These are phyloP conservation scores for Dasysyrphus tricinctus DNA, from an alignment of 2,888 invertebrate species.

Conservation along the genomic window DNA sequence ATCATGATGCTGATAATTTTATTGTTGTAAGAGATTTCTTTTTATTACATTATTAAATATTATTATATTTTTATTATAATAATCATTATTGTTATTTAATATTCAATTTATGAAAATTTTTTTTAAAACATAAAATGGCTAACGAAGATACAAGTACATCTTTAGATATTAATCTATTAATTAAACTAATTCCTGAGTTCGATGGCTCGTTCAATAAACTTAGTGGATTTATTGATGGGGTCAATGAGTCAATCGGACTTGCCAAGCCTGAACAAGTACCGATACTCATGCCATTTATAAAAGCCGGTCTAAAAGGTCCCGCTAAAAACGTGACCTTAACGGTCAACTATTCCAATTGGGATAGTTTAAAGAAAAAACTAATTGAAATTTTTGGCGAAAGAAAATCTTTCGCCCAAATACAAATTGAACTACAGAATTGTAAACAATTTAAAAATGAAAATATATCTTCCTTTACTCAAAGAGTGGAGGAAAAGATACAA, in stretches of 20 bases:
- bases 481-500: background rate
- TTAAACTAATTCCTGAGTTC: slow-evolving; percentile 14
- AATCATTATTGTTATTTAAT: too few relatives aligned
- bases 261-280: background rate
- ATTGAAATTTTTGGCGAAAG: background rate
- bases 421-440: too few relatives aligned
- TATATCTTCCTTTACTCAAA: too few relatives aligned
- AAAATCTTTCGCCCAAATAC: background rate
- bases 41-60: too few relatives aligned
- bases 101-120: too few relatives aligned
- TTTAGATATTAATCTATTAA: background rate
- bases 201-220: slow-evolving; percentile 4
- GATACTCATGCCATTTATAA: background rate
- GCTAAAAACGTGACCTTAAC: slow-evolving; percentile 22
- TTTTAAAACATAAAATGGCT: too few relatives aligned
- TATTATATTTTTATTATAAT: too few relatives aligned
- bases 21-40: too few relatives aligned
- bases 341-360: slow-evolving; percentile 16
- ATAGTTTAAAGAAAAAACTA: background rate
- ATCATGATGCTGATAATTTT: too few relatives aligned
- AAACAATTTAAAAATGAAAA: too few relatives aligned
- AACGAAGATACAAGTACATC: too few relatives aligned
- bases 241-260: background rate
- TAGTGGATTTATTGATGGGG: slow-evolving; percentile 1
- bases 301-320: background rate